Conservation (phyloP, 2,888 invertebrate species). For the Eurois occulta region DNA sequence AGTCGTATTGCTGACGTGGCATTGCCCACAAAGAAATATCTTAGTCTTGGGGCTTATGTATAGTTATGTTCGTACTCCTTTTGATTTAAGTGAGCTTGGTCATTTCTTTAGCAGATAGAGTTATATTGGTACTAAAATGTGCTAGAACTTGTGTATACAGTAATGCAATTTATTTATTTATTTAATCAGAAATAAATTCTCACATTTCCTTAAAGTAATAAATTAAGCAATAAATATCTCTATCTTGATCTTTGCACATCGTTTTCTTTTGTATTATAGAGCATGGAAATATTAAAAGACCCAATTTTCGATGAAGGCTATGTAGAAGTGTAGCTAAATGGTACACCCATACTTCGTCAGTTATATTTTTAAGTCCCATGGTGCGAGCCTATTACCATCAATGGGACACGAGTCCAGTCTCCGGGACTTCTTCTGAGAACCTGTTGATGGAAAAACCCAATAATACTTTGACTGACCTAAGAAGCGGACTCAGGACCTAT, state of each 20-base stretch:
- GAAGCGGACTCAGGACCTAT: not conserved
- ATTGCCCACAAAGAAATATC: conserved; percentile 64
- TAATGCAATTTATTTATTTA: not conserved
- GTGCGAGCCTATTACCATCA: not conserved
- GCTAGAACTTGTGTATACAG: not conserved
- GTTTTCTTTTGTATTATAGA: not conserved
- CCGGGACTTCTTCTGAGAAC: not conserved
- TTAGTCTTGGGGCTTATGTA: conserved; percentile 32
- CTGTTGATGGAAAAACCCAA: not conserved
- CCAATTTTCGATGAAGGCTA: not conserved
- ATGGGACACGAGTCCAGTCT: not conserved
- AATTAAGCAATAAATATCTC: too few relatives aligned
- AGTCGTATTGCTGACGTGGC: conserved; percentile 73
- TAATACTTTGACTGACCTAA: not conserved
- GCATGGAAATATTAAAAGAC: not conserved
- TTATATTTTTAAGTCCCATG: not conserved
- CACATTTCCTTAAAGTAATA: too few relatives aligned
- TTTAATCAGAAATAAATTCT: too few relatives aligned
- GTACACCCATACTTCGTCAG: not conserved
- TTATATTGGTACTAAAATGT: not conserved
- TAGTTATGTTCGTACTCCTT: conserved; percentile 24
- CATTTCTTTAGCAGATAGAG: conserved; percentile 8
- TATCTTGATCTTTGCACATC: not conserved
- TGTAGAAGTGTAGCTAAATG: not conserved
- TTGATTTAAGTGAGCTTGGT: conserved; percentile 48